These are phyloP conservation scores for Rhabdomys pumilio DNA, from an alignment of 2,797 vertebrate genomes.

Conservation along the genomic window DNA sequence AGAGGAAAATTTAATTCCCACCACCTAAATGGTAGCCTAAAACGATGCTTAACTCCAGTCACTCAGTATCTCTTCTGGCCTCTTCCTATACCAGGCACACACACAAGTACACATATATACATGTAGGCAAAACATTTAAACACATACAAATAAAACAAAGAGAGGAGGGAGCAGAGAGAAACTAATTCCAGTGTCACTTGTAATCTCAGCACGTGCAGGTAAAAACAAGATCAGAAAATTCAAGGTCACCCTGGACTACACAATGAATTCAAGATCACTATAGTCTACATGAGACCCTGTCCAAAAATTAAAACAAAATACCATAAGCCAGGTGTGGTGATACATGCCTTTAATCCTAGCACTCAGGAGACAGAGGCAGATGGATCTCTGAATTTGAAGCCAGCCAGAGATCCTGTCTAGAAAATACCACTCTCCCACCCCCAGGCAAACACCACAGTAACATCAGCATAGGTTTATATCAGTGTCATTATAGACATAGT, in stretches of 20 bases:
- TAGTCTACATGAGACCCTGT: not conserved
- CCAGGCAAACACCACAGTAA: not conserved
- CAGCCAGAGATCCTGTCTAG: not conserved
- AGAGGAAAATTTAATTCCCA: not conserved
- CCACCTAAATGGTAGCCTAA: not conserved
- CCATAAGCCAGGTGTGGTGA: not conserved
- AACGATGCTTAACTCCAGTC: not conserved
- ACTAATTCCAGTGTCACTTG: not conserved
- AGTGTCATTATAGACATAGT: not conserved
- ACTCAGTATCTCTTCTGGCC: not conserved
- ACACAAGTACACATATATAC: not conserved
- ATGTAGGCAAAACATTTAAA: not conserved
- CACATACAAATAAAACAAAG: not conserved
- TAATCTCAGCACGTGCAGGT: not conserved
- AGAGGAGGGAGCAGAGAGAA: not conserved
- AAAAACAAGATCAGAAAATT: not conserved
- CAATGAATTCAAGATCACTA: not conserved
- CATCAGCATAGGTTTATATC: not conserved
- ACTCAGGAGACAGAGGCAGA: not conserved
- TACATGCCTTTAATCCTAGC: not conserved
- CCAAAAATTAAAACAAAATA: not conserved
- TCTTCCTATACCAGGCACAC: not conserved
- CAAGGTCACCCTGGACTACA: not conserved
- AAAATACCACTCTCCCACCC: not conserved
- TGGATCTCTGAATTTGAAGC: not conserved